Evolutionary conservation across 1,140 invertebrate species (phyloP), one percentile per base, ranked within the genome.

Genomic region (Dinothrombium tinctorium): DNA sequence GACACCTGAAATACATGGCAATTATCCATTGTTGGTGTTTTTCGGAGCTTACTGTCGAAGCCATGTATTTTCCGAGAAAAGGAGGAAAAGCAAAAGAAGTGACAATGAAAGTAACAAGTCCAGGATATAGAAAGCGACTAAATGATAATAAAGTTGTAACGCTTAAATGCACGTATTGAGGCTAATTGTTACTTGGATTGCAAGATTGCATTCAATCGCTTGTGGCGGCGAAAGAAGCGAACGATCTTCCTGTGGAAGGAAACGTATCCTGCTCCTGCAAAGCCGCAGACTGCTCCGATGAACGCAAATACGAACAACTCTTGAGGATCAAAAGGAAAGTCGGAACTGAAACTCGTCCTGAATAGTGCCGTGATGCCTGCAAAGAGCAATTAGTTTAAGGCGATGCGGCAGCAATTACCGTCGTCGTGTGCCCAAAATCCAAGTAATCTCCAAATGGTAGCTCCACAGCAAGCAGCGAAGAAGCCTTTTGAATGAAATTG

Each of bases 251-350:
- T 65, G 59, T 96, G 90, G 6, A 84, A 59, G 69, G 74, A 87
- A 5, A 96, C 86, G 60, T 89, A 98, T 33, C 77, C 67, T 2
- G 90, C 81, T 1, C 86, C 87, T 32, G 73, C 68, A n/a, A 95
- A 59, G 0, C 90, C 90, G 53, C 76, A 81, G 0, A 82, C 67
- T 1, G 80, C 72, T 0, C 92, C 92, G 44, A 96, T 79, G 0
- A 92, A 52, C 2, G 82, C 78, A 59, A 92, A 98, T 1, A 89
- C 76, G 37, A 94, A 72, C 14, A 98, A 64, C 61, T 98, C 92
- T 57, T 90, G 78, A 7, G 86, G 83, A 67, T 96, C 89, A 63
- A 95, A 98, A 0, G 90, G 87, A 57, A 92, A 92, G 52, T 94
- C 86, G 64, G 83, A 79, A 4, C 81, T 78, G 50, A 96, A 80